Base-by-base conservation (phyloP, 2,797 vertebrate species). In the Lateolabrax maculatus region DNA sequence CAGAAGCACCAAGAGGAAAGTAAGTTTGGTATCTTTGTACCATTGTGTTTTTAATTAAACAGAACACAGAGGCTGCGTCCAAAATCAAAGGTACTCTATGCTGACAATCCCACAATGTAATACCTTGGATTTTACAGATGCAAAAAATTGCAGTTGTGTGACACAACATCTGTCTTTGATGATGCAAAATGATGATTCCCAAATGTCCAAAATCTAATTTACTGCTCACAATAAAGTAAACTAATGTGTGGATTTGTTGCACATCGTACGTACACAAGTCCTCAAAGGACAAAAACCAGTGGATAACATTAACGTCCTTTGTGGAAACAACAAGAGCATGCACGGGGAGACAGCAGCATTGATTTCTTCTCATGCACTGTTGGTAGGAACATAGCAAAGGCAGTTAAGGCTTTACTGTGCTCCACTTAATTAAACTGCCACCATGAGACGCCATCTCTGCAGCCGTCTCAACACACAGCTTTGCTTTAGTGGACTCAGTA, bases 401-500 rank as follows among this genome's bases (percentile, higher is more conserved):
- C 31, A 53, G 27, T 29, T 21, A 10, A n/a, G 46, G 55, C 46
- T 29, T 57, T 5, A 6, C n/a, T 48, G 7, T 57, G 29, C 48
- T 55, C 13, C 15, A 25, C 16, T 15, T 25, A 31, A 44, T 21
- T 23, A 6, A 44, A 55, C 55, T 39, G 46, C 31, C 25, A n/a
- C 16, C 34, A 51, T 9, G 15, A 58, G 39, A 48, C 4, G 0
- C 16, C n/a, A 46, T 27, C 29, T 81, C 64, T 49, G 46, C 71
- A 66, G 52, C 43, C 55, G 39, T 62, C 57, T 53, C 25, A 81
- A 56, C 60, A 37, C 43, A 29, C 41, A 15, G 5, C 44, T 65
- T 43, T 11, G 18, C 29, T 15, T 70, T 25, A 9, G 51, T 66
- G 41, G 51, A 65, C n/a, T 68, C 41, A 8, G 16, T 18, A 37